Conservation (phyloP, 1,140 invertebrate species). For the Holcopasites calliopsidis region DNA sequence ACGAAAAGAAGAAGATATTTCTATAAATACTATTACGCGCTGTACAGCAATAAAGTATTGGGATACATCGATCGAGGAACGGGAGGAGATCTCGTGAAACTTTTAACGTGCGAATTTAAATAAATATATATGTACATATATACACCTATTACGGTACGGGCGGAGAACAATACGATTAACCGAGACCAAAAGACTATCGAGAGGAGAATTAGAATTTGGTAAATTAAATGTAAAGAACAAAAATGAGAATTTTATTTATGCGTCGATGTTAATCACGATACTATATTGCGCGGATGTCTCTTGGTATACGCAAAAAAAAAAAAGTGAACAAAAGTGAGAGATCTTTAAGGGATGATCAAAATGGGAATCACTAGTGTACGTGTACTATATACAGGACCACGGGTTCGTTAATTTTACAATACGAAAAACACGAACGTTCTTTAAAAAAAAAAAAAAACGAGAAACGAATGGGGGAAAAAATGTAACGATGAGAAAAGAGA, state of each 20-base stretch:
- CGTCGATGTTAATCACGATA: constrained; percentile 51
- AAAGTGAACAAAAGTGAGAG: background rate
- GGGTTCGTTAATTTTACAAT: constrained; percentile 64
- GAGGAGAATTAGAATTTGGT: constrained; percentile 2
- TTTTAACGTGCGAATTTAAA: too few species aligned
- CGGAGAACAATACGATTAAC: constrained; percentile 1
- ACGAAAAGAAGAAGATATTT: constrained; percentile 45
- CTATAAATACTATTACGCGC: constrained; percentile 41
- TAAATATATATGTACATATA: too few species aligned
- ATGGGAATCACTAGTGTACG: constrained; percentile 62
- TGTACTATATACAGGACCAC: constrained; percentile 55
- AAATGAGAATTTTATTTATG: background rate
- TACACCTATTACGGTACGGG: too few species aligned
- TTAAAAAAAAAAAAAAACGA: constrained; percentile 20
- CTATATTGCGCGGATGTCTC: constrained; percentile 47
- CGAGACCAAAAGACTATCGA: constrained; percentile 18
- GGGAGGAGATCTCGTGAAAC: too few species aligned
- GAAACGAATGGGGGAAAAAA: constrained; percentile 4
- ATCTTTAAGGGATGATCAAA: constrained; percentile 32
- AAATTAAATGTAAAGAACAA: constrained; percentile 1
- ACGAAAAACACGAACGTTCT: constrained; percentile 15
- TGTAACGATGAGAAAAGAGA: constrained; percentile 4
- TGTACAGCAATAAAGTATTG: constrained; percentile 46
- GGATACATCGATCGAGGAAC: constrained; percentile 31
- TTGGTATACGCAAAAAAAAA: constrained; percentile 52